Evolutionary conservation across 1,140 invertebrate genomes (phyloP), one percentile per base, ranked within the genome.

Genomic region (Hylaeus volcanicus): DNA sequence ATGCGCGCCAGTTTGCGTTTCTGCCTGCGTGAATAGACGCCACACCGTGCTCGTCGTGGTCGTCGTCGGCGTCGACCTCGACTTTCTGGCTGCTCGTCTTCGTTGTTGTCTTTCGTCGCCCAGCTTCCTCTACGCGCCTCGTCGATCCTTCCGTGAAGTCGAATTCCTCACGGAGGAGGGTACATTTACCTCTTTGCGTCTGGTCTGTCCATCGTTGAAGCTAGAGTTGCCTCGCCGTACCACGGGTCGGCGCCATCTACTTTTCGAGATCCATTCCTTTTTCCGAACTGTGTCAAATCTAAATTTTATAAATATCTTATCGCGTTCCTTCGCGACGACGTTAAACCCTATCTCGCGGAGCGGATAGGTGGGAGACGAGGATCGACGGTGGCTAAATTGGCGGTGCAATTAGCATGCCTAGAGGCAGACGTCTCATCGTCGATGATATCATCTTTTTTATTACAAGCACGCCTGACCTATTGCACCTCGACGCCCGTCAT

Each of bases 1-100:
- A 77, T 73, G 79, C 74, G 74, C 85, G 61, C 61, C 69, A 80
- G 48, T 79, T 82, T 68, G 80, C 66, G 65, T 81, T 76, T 81
- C 74, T 82, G 63, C 76, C 63, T 69, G 79, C 66, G 51, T 51
- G 55, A 71, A 39, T 51, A 81, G 55, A 76, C 71, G 61, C 51
- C 6, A 51, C 51, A 51, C 51, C 11, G 6, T n/a, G 8, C 6
- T n/a, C 41, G 15, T 41, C 55, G 3, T 61, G 1, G 5, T 41
- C 39, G 48, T 60, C 15, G 26, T 70, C 58, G 14, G n/a, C 65
- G 26, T 15, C 60, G 39, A 39, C 71, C 0, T 55, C 60, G 58
- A 61, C 51, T 51, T 73, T 15, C 66, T 48, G 37, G 39, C 12
- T 12, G 48, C 9, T 41, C 43, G 26, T 26, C 26, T 26, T 26